Conservation (phyloP, 2,888 invertebrate species). For the Dasypogon diadema region DNA sequence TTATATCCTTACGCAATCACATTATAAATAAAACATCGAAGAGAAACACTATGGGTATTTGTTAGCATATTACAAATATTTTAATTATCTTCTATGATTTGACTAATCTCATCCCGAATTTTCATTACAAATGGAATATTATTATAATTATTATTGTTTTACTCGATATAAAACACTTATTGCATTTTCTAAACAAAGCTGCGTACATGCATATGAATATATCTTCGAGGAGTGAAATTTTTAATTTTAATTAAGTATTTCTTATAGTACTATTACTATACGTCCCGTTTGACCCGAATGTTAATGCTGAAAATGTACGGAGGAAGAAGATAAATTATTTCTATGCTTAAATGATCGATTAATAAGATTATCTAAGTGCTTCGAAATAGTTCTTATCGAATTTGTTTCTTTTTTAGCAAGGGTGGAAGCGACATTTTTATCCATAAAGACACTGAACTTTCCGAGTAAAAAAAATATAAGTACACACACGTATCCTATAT, state of each 20-base stretch:
- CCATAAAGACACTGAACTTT: slow-evolving; percentile 35
- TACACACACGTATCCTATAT: slow-evolving; percentile 43
- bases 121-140: slow-evolving; percentile 12
- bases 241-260: slow-evolving; percentile 1
- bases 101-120: slow-evolving; percentile 31
- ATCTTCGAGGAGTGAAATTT: slow-evolving; percentile 4
- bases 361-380: slow-evolving; percentile 15
- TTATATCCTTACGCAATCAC: slow-evolving; percentile 45
- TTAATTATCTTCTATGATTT: slow-evolving; percentile 33
- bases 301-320: slow-evolving; percentile 5
- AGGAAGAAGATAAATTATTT: slow-evolving; percentile 23
- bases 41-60: slow-evolving; percentile 43
- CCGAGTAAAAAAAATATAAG: slow-evolving; percentile 6
- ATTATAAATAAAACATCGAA: slow-evolving; percentile 47
- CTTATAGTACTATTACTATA: slow-evolving; percentile 43
- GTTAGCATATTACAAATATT: slow-evolving; percentile 23
- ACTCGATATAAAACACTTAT: slow-evolving; percentile 33
- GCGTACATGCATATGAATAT: slow-evolving; percentile 35
- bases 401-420: slow-evolving; percentile 12
- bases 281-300: slow-evolving; percentile 45
- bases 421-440: slow-evolving; percentile 46
- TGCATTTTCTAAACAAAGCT: slow-evolving; percentile 24
- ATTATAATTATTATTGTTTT: slow-evolving; percentile 31
- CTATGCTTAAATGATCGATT: background rate
- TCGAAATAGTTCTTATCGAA: slow-evolving; percentile 13